Evolutionary conservation across 1,140 invertebrate species (phyloP).

Genomic region (Papilio dardanus): DNA sequence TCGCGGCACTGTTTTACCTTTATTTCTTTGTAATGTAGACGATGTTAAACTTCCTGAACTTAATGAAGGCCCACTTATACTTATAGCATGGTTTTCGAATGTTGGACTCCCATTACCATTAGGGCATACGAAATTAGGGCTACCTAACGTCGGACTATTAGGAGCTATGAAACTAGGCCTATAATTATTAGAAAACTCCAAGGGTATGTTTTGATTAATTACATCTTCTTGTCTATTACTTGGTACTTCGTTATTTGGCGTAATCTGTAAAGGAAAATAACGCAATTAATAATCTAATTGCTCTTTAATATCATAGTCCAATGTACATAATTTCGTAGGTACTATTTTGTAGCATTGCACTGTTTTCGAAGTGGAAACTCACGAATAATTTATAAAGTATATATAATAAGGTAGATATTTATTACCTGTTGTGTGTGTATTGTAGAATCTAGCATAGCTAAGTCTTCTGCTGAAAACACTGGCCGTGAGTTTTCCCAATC

Average conservation of each 20-base stretch:
- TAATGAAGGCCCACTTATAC: constrained; percentile 68
- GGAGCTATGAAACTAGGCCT: constrained; percentile 68
- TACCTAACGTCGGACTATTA: constrained; percentile 74
- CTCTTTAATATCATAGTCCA: too few relatives aligned
- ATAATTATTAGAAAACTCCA: constrained; percentile 66
- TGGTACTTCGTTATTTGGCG: constrained; percentile 58
- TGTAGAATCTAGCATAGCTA: constrained; percentile 69
- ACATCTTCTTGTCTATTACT: constrained; percentile 70
- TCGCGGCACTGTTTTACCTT: constrained; percentile 69
- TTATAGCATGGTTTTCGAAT: constrained; percentile 66
- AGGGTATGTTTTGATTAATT: constrained; percentile 68
- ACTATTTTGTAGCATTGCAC: too few relatives aligned
- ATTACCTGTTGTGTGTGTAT: constrained; percentile 65
- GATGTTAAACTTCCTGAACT: constrained; percentile 73
- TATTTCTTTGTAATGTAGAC: constrained; percentile 70
- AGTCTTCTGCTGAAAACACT: constrained; percentile 74
- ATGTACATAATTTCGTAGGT: too few relatives aligned
- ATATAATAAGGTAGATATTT: neutral
- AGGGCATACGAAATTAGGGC: constrained; percentile 78
- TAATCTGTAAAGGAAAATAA: constrained; percentile 59
- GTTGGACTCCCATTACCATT: constrained; percentile 71
- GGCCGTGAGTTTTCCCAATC: constrained; percentile 71
- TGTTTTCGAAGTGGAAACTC: too few relatives aligned
- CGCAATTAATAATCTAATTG: constrained; percentile 3
- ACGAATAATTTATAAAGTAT: too few relatives aligned